Percentiles rank a stretch among this genome's conserved stretches.
These are phyloP conservation scores for Telenomus remus DNA, from an alignment of 1,140 invertebrate genomes.

Conservation along the genomic window DNA sequence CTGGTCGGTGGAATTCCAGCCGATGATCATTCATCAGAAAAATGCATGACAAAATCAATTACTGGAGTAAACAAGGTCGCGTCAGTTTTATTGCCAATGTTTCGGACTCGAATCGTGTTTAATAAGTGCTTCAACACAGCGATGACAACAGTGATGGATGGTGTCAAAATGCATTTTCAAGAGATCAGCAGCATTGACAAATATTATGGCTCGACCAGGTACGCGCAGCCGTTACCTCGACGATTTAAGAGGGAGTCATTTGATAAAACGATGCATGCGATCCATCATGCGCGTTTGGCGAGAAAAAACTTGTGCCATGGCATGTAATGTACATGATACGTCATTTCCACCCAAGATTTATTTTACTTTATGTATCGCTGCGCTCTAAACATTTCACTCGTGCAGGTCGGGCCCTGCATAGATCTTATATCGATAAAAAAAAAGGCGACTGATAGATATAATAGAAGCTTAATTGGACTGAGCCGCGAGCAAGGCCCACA, in stretches of 20 bases:
- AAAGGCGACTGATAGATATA: background rate
- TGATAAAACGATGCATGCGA: slow-evolving; percentile 66
- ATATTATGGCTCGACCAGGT: slow-evolving; percentile 58
- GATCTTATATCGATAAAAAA: background rate
- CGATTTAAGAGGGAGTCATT: slow-evolving; percentile 64
- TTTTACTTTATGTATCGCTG: slow-evolving; percentile 28
- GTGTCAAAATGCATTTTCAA: slow-evolving; percentile 48
- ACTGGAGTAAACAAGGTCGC: slow-evolving; percentile 18
- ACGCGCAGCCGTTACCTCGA: slow-evolving; percentile 53
- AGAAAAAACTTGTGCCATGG: slow-evolving; percentile 46
- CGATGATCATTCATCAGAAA: slow-evolving; percentile 20
- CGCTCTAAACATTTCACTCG: slow-evolving; percentile 36
- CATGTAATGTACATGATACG: slow-evolving; percentile 50
- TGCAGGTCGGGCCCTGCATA: background rate
- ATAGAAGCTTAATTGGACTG: slow-evolving; percentile 15
- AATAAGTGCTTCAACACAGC: slow-evolving; percentile 51
- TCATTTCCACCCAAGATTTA: slow-evolving; percentile 43
- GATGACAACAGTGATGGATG: slow-evolving; percentile 54
- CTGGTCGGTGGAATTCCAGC: no score
- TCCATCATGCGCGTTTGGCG: slow-evolving; percentile 64
- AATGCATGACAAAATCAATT: slow-evolving; percentile 39
- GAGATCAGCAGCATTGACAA: slow-evolving; percentile 62
- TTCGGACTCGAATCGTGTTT: slow-evolving; percentile 35
- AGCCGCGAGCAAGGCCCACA: slow-evolving; percentile 7
- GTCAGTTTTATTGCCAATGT: slow-evolving; percentile 35